These are phyloP conservation scores for Melanargia galathea DNA, from an alignment of 2,888 invertebrate species.

Conservation along the genomic window DNA sequence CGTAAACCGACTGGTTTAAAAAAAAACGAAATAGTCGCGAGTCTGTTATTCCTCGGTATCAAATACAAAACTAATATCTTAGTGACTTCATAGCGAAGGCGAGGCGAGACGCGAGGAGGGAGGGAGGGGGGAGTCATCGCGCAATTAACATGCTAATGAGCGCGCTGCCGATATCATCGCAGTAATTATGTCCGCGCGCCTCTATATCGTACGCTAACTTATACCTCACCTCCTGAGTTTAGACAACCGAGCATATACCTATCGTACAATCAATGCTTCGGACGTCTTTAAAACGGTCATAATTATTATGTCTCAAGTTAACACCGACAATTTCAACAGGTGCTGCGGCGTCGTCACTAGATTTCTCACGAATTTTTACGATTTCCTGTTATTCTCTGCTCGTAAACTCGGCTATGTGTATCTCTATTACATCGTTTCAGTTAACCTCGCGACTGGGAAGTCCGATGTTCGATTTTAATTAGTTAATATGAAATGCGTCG, in stretches of 20 bases:
- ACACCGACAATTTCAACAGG: conserved; percentile 47
- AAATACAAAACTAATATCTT: conserved; percentile 9
- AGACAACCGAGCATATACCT: conserved; percentile 56
- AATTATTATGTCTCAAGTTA: conserved; percentile 40
- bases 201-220: conserved; percentile 70
- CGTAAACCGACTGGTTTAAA: neutral
- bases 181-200: conserved; percentile 73
- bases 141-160: conserved; percentile 81
- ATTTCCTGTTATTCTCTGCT: conserved; percentile 74
- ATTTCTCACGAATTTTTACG: conserved; percentile 79
- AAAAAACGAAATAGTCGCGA: neutral
- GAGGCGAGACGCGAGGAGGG: conserved; percentile 22
- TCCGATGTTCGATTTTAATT: conserved; percentile 66
- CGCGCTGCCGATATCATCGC: conserved; percentile 74
- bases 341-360: conserved; percentile 49
- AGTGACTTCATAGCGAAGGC: conserved; percentile 33
- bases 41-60: conserved; percentile 7
- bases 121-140: conserved; percentile 54
- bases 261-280: conserved; percentile 47
- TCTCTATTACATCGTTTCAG: conserved; percentile 71
- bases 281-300: conserved; percentile 36
- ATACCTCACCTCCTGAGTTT: conserved; percentile 57
- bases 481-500: conserved; percentile 63
- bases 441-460: conserved; percentile 61
- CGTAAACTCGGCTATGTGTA: conserved; percentile 72